phyloP scores from a whole-genome alignment of 2,888 invertebrate genomes.

The Drosophila dives region DNA sequence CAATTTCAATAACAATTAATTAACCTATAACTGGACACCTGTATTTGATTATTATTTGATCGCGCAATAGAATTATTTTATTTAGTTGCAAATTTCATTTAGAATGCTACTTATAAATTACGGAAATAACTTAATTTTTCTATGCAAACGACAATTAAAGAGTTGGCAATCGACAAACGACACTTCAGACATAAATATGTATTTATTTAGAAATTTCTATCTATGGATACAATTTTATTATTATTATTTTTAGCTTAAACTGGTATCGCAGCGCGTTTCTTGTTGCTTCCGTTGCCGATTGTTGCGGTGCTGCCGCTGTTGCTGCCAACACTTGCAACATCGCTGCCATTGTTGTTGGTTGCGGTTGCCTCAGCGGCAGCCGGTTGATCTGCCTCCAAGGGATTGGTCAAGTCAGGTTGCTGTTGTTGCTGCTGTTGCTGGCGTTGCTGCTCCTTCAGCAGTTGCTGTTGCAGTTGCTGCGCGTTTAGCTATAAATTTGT shows the following conservation, averaged over 20 bases:
- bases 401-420: constrained; percentile 10
- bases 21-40: neutral
- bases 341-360: constrained; percentile 31
- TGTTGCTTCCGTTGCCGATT: constrained; percentile 52
- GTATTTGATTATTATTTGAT: constrained; percentile 5
- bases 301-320: constrained; percentile 52
- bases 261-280: constrained; percentile 82
- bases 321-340: constrained; percentile 51
- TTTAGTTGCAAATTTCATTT: neutral
- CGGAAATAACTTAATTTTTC: neutral
- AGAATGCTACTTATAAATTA: neutral
- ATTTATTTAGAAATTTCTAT: constrained; percentile 8
- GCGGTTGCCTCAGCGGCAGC: constrained; percentile 23
- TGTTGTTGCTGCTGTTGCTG: constrained; percentile 59
- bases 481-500: constrained; percentile 84
- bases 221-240: constrained; percentile 14
- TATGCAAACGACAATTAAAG: neutral
- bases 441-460: constrained; percentile 68
- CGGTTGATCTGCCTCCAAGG: constrained; percentile 18
- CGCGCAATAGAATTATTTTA: neutral
- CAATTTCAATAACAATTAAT: neutral
- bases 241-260: constrained; percentile 62
- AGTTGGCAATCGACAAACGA: neutral
- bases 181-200: neutral
- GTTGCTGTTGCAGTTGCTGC: constrained; percentile 68